Evolutionary conservation across 2,888 invertebrate genomes (phyloP).

Genomic region (Drosophila robusta): DNA sequence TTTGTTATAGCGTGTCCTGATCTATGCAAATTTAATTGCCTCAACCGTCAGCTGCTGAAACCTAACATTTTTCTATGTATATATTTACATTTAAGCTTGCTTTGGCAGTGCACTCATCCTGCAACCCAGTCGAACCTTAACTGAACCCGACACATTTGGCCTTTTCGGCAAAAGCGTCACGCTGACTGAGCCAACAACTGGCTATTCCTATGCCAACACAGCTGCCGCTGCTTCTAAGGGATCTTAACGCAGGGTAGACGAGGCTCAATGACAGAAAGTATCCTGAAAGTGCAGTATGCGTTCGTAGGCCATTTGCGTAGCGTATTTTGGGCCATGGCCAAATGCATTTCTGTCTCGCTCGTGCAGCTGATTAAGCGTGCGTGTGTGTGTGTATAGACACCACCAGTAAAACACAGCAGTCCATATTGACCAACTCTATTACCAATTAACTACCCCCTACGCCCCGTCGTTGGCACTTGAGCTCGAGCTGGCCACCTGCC

Average conservation of each 20-base stretch:
- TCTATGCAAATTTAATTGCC: background rate
- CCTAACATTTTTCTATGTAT: background rate
- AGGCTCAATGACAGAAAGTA: background rate
- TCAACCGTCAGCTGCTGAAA: slow-evolving; percentile 20
- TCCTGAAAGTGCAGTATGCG: slow-evolving; percentile 11
- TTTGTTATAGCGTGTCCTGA: background rate
- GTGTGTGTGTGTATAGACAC: slow-evolving; percentile 21
- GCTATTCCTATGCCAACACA: slow-evolving; percentile 52
- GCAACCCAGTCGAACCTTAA: slow-evolving; percentile 6
- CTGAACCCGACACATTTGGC: slow-evolving; percentile 5
- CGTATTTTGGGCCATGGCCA: slow-evolving; percentile 8
- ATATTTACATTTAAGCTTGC: background rate
- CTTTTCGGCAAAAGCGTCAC: slow-evolving; percentile 48
- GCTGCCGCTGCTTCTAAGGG: slow-evolving; percentile 29
- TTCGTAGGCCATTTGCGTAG: slow-evolving; percentile 10
- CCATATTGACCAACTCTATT: slow-evolving; percentile 67
- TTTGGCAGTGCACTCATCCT: slow-evolving; percentile 6
- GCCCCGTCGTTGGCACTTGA: slow-evolving; percentile 9
- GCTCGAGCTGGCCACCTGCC: slow-evolving; percentile 39
- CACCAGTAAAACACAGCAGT: slow-evolving; percentile 22
- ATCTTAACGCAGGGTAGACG: slow-evolving; percentile 22
- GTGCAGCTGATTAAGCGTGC: slow-evolving; percentile 13
- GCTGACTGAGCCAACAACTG: slow-evolving; percentile 36
- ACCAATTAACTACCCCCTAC: slow-evolving; percentile 69
- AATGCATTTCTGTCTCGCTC: slow-evolving; percentile 46